Percentiles rank a stretch among this genome's conserved stretches.
These are phyloP conservation scores for Notechis scutatus DNA, from an alignment of 2,113 vertebrate species.

Conservation along the genomic window DNA sequence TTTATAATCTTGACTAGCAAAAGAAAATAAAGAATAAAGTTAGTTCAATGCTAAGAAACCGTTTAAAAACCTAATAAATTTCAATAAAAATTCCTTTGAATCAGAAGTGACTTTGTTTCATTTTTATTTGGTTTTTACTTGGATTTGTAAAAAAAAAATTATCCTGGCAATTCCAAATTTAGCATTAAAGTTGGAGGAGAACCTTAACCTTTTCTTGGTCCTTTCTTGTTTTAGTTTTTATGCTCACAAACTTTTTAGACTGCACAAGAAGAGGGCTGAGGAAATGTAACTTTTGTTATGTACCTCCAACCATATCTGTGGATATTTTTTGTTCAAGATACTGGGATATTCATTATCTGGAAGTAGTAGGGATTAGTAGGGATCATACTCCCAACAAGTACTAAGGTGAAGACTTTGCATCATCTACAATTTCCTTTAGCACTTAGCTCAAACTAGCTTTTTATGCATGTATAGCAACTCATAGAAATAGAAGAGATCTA, in stretches of 20 bases:
- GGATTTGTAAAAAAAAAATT: neutral
- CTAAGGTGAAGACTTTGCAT: neutral
- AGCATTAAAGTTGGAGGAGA: neutral
- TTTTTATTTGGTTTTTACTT: neutral
- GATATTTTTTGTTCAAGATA: neutral
- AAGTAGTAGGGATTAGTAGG: neutral
- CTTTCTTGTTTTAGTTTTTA: neutral
- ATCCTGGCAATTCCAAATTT: neutral
- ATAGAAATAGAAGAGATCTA: neutral
- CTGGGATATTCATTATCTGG: neutral
- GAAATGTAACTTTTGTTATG: neutral
- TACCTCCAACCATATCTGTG: neutral
- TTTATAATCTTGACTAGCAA: neutral
- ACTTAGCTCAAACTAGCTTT: neutral
- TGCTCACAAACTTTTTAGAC: neutral
- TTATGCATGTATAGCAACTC: neutral
- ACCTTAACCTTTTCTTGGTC: neutral
- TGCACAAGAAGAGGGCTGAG: neutral
- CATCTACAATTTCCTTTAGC: neutral
- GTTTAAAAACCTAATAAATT: neutral
- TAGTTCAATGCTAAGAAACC: neutral
- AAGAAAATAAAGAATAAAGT: neutral
- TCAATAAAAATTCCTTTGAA: neutral
- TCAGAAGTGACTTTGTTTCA: neutral
- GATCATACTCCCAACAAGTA: neutral